A percentile compares a stretch with the other conserved stretches of the same genome.
Conservation (phyloP, 2,797 vertebrate species). For the Amazonetta brasiliensis region DNA sequence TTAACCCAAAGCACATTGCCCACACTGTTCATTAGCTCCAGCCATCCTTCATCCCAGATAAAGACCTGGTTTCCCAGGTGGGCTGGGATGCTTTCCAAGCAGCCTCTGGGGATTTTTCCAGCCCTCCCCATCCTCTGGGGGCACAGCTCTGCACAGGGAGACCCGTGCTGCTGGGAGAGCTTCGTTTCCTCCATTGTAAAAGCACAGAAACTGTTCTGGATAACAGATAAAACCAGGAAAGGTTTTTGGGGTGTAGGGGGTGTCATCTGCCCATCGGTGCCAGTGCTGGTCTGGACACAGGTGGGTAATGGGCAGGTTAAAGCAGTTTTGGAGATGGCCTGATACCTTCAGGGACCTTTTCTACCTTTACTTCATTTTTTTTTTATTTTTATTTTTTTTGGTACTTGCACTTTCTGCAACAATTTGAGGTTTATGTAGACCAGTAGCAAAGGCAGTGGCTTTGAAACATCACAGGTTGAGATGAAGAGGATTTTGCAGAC, state of each 20-base stretch:
- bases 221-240: not conserved
- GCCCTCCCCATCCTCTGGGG: not conserved
- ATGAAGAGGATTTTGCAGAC: not conserved
- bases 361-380: no score
- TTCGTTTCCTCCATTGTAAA: not conserved
- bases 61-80: not conserved
- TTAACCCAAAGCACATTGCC: not conserved
- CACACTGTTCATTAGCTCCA: not conserved
- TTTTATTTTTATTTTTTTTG: not conserved
- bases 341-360: fast-evolving
- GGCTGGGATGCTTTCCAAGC: not conserved
- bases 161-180: not conserved
- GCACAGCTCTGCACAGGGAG: not conserved
- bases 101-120: no score
- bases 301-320: fast-evolving
- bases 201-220: not conserved
- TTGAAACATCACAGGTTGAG: not conserved
- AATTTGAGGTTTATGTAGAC: not conserved
- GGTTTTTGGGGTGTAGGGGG: not conserved
- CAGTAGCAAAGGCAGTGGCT: not conserved
- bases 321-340: not conserved
- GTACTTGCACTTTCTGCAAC: not conserved
- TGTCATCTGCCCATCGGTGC: fast-evolving
- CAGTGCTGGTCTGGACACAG: fast-evolving
- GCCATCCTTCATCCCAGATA: not conserved